phyloP scores from a whole-genome alignment of 2,888 invertebrate species.

The Amblyteles armatorius region DNA sequence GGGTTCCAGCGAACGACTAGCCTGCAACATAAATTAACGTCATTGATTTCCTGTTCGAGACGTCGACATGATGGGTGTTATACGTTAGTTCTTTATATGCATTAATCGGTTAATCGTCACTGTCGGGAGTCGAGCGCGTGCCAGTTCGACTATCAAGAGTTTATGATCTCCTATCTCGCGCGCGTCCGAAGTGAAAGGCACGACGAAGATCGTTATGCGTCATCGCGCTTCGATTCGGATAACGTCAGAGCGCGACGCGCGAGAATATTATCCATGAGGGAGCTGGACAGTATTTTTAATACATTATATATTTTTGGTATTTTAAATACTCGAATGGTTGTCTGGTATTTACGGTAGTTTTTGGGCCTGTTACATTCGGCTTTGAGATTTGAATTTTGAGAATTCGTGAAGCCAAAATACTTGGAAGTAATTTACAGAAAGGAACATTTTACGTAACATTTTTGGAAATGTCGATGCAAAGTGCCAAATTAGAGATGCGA shows the following conservation, averaged over 20 bases:
- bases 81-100: constrained; percentile 9
- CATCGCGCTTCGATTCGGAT: constrained; percentile 48
- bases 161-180: constrained; percentile 17
- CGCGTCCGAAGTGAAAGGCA: constrained; percentile 62
- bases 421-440: too few species aligned
- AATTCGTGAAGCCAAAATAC: too few species aligned
- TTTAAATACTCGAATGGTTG: too few species aligned
- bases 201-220: constrained; percentile 54
- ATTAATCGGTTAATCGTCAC: background rate
- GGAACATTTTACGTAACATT: too few species aligned
- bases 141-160: constrained; percentile 24
- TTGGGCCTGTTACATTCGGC: too few species aligned
- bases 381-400: too few species aligned
- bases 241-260: constrained; percentile 20
- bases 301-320: too few species aligned
- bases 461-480: too few species aligned
- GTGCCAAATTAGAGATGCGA: too few species aligned
- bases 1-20: constrained; percentile 80
- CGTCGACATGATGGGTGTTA: background rate
- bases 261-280: constrained; percentile 1
- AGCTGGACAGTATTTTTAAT: too few species aligned
- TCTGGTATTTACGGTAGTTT: too few species aligned
- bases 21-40: constrained; percentile 75
- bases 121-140: constrained; percentile 35
- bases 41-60: background rate